Conservation (phyloP, 2,888 invertebrate species). For the Xylophagus ater region DNA sequence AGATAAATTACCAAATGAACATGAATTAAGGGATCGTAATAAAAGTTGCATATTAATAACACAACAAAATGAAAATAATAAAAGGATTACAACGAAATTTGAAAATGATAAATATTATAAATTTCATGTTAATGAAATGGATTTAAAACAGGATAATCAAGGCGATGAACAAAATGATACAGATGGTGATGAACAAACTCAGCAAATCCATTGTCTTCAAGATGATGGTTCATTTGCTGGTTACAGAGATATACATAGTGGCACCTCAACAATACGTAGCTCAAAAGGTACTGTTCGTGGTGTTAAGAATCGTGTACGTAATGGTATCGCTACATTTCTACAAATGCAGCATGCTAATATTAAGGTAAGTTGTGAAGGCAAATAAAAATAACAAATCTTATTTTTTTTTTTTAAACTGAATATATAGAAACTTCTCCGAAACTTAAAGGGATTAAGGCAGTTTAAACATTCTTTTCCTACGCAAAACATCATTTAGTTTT, state of each 20-base stretch:
- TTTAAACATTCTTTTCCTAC: too few relatives aligned
- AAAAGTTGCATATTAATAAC: conserved; percentile 13
- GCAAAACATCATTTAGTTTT: too few relatives aligned
- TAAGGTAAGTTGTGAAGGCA: too few relatives aligned
- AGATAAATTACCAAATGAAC: background rate
- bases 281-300: conserved; percentile 88
- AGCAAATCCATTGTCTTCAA: too few relatives aligned
- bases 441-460: too few relatives aligned
- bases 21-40: conserved; percentile 5
- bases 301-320: conserved; percentile 86
- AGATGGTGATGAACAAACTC: too few relatives aligned
- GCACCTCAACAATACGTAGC: conserved; percentile 73
- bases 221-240: conserved; percentile 69
- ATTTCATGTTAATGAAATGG: conserved; percentile 69
- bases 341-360: conserved; percentile 63
- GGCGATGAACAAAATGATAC: too few relatives aligned
- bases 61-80: conserved; percentile 21
- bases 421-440: too few relatives aligned
- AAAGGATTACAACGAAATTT: conserved; percentile 36
- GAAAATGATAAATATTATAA: conserved; percentile 71
- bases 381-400: too few relatives aligned
- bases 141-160: conserved; percentile 21
- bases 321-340: conserved; percentile 90
- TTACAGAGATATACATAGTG: conserved; percentile 58
- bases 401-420: too few relatives aligned